Base-by-base conservation (phyloP, 1,140 invertebrate species). In the Chlorops oryzae region DNA sequence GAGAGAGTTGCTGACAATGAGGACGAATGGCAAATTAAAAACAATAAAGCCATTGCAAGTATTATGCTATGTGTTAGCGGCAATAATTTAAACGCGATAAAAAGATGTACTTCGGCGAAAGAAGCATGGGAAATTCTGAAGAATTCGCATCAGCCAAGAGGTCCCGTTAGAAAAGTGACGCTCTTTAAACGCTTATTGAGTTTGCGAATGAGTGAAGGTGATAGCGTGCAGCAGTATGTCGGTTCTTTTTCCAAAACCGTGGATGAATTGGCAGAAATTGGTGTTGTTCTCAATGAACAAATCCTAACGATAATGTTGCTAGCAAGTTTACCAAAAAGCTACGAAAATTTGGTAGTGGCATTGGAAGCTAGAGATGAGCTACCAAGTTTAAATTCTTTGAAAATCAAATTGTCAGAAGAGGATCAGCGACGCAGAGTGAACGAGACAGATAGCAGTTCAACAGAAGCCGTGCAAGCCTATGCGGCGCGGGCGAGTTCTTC, bases 271-370 rank as follows among this genome's bases (percentile, higher is more conserved):
- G 24, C 25, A 10, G 54, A 51, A 43, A 50, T 43, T n/a, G 47
- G 42, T 10, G 38, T 55, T n/a, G 18, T 12, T 2, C n/a, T 55
- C 2, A 34, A 45, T 21, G 50, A 56, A 10, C 46, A 56, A 13
- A 27, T 56, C 13, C 48, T 56, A 2, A 15, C 34, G 2, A 44
- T 52, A 22, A 49, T 49, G n/a, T 22, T 45, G 6, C 21, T 56
- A 21, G 28, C 45, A 0, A 49, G 44, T 23, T 39, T 52, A 2
- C 40, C 45, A 12, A 39, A 40, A 17, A 7, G 18, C 2, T 56
- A 22, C 22, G 54, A 52, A 34, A 56, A 52, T 28, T 52, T 56
- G 6, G 50, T 56, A 1, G 46, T 56, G 2, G 54, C 49, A 12
- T 18, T 56, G 13, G 54, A 56, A 45, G 37, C 45, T 7, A 10